These are phyloP conservation scores for Linnaemya vulpina DNA, from an alignment of 2,888 invertebrate species.

Conservation along the genomic window DNA sequence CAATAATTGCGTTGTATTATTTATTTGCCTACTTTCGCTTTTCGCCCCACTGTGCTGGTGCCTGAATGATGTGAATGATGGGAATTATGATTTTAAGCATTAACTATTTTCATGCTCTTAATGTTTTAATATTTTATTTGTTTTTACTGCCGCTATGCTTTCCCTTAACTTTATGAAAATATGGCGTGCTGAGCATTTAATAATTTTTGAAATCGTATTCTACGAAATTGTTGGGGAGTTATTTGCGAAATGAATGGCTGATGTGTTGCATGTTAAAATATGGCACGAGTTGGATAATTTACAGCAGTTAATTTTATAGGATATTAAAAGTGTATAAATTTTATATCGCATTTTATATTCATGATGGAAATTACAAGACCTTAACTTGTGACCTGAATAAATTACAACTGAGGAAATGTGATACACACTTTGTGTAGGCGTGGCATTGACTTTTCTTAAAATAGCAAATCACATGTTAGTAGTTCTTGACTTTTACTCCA, in stretches of 20 bases:
- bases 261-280: not conserved
- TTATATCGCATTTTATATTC: not conserved
- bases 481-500: too few relatives aligned
- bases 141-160: not conserved
- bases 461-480: too few relatives aligned
- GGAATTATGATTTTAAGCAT: conserved; percentile 23
- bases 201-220: not conserved
- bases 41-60: conserved; percentile 8
- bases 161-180: conserved; percentile 10
- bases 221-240: not conserved
- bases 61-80: not conserved
- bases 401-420: too few relatives aligned
- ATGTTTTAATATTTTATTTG: conserved; percentile 11
- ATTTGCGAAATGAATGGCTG: not conserved
- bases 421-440: too few relatives aligned
- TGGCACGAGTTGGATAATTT: not conserved
- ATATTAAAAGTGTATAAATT: not conserved
- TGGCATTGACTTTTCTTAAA: too few relatives aligned
- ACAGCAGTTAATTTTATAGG: not conserved
- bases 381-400: too few relatives aligned
- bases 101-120: conserved; percentile 49
- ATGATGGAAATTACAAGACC: too few relatives aligned
- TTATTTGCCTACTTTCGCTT: not conserved
- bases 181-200: conserved; percentile 38
- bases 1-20: not conserved